These are phyloP conservation scores for Gracilinanus agilis DNA, from an alignment of 2,113 vertebrate genomes.

Conservation along the genomic window DNA sequence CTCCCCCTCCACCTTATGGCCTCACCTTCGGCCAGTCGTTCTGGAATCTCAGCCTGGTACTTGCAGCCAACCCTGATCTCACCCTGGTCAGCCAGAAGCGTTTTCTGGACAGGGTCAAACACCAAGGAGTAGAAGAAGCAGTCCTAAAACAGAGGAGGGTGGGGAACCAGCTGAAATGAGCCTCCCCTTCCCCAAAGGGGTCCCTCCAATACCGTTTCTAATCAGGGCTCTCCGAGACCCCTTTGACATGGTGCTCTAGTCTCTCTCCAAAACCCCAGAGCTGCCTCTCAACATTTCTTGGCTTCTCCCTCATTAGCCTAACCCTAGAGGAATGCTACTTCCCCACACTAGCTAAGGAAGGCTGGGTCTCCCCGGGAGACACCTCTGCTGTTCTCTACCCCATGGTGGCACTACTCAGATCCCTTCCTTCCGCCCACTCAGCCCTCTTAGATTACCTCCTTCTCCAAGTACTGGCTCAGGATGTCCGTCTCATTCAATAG, in stretches of 20 bases:
- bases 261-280: no score
- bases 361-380: no score
- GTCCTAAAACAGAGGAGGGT: conserved; percentile 83
- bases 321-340: no score
- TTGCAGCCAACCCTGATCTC: conserved; percentile 96
- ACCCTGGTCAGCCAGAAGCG: conserved; percentile 94
- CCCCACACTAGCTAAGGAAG: neutral
- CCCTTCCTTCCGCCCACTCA: neutral
- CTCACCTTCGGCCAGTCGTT: conserved; percentile 92
- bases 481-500: conserved; percentile 95
- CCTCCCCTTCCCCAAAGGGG: no score
- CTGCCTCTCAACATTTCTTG: no score
- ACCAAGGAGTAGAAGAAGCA: conserved; percentile 97
- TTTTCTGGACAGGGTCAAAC: conserved; percentile 96
- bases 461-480: conserved; percentile 92
- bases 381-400: neutral
- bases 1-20: neutral
- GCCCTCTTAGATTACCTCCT: conserved; percentile 89
- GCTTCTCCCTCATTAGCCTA: no score
- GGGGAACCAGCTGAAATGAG: neutral
- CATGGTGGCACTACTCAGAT: neutral
- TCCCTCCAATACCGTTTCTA: no score
- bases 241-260: no score
- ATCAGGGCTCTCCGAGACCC: no score
- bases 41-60: conserved; percentile 95